Evolutionary conservation across 2,113 vertebrate species (phyloP), one percentile per base, ranked within the genome.

Genomic region (Haplotaxodon microlepis): DNA sequence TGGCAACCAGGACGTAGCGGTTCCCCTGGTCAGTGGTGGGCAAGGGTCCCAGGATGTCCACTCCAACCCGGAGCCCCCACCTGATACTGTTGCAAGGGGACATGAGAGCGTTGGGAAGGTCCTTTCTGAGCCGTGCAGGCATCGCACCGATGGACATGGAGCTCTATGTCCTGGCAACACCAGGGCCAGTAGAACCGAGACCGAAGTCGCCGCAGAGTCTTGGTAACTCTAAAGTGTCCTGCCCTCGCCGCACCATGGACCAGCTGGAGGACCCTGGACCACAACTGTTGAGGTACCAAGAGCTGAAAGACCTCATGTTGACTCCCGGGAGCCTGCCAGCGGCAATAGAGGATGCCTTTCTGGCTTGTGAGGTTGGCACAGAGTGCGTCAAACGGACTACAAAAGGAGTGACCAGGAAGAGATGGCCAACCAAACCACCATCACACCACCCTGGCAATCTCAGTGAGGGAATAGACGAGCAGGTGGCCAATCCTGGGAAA

Each of bases 341-440:
- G 0, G 21, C 3, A 1, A 34, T 79, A 47, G 5, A 76, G 9
- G 3, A 79, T 1, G 9, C 73, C 4, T 1, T 50, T 19, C 2
- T 2, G 0, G 24, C 2, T 31, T 5, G 17, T 31, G 24, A 79
- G 56, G 3, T 59, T 59, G 13, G 51, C 51, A 10, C 53, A 56
- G 53, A 53, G 50, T 53, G 50, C 50, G 0, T n/a, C 9, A 10
- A 53, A 53, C 0, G 19, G 50, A 53, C 50, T n/a, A 53, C 3
- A 3, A 53, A 53, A 53, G 19, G 50, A 53, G 51, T n/a, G 51
- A 53, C 3, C 51, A 53, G 51, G 51, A 53, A n/a, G 19, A 6
- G 51, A 53, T n/a, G 51, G 50, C 50, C 50, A n/a, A 6, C 19
- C 19, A n/a, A 50, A 50, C 47, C 17, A 50, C 47, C 47, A 51